phyloP scores from a whole-genome alignment of 1,140 invertebrate species.

The Diorhabda carinulata region DNA sequence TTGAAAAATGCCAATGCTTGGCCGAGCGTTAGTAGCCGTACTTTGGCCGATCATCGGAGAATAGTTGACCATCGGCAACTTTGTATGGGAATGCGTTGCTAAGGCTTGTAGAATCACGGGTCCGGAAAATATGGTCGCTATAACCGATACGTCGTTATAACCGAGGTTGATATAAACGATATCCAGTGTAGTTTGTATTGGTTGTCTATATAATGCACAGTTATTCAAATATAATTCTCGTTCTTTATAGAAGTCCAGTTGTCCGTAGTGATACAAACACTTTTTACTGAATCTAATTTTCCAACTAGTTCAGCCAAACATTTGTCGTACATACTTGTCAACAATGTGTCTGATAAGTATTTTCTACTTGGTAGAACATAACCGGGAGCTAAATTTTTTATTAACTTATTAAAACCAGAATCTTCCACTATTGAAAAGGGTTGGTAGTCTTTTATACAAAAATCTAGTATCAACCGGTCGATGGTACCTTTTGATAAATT shows the following conservation, averaged over 20 bases:
- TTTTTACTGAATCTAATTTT: conserved; percentile 6
- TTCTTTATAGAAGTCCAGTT: conserved; percentile 27
- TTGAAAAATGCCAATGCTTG: too few species aligned
- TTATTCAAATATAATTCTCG: conserved; percentile 24
- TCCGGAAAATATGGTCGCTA: too few species aligned
- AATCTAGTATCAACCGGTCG: too few species aligned
- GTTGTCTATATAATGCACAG: conserved; percentile 22
- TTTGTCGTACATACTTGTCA: conserved; percentile 26
- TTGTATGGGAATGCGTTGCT: too few species aligned
- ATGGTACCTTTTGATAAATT: too few species aligned
- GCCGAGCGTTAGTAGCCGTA: too few species aligned
- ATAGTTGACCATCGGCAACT: too few species aligned
- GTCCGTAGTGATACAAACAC: conserved; percentile 25
- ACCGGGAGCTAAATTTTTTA: conserved; percentile 31
- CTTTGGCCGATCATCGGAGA: too few species aligned
- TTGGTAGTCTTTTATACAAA: conserved; percentile 29
- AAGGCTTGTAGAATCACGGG: too few species aligned
- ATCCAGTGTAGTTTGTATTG: conserved; percentile 18
- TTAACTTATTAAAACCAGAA: conserved; percentile 34
- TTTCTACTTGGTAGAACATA: conserved; percentile 37
- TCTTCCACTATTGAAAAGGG: conserved; percentile 40
- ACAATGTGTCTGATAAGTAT: conserved; percentile 23
- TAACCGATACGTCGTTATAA: too few species aligned
- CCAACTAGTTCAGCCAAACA: conserved; percentile 10
- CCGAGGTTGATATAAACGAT: too few species aligned